phyloP scores from a whole-genome alignment of 2,797 vertebrate species.

The Chaetodon trifasciatus region DNA sequence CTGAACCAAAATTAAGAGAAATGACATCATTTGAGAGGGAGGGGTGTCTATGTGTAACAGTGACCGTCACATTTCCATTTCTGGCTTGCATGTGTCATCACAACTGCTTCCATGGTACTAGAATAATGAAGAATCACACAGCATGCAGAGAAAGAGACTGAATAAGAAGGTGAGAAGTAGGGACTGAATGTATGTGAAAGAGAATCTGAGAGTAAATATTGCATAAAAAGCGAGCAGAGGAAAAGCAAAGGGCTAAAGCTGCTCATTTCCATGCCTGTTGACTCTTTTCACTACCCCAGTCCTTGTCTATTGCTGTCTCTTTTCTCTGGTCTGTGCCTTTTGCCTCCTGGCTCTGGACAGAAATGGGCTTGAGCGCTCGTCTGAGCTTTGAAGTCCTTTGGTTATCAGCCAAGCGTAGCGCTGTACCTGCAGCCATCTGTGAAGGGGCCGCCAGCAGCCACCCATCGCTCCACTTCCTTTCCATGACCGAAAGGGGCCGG shows the following conservation, averaged over 20 bases:
- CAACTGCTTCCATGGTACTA: not conserved
- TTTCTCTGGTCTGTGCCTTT: constrained; percentile 65
- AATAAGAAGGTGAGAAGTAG: constrained; percentile 19
- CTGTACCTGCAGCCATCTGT: constrained; percentile 87
- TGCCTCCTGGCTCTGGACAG: constrained; percentile 75
- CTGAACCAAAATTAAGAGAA: constrained; percentile 7
- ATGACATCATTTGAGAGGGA: constrained; percentile 7
- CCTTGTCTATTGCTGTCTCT: constrained; percentile 56
- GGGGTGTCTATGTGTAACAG: not conserved
- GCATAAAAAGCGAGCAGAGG: not conserved
- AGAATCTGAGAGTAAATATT: constrained; percentile 32
- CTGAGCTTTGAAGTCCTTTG: constrained; percentile 86
- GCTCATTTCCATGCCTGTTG: constrained; percentile 78
- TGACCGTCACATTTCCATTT: constrained; percentile 34
- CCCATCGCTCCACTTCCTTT: constrained; percentile 73
- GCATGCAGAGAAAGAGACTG: constrained; percentile 6
- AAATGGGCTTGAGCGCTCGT: constrained; percentile 76
- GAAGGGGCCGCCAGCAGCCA: constrained; percentile 80
- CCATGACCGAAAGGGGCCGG: constrained; percentile 64
- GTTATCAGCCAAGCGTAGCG: constrained; percentile 83
- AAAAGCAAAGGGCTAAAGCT: constrained; percentile 43
- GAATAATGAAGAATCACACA: constrained; percentile 36
- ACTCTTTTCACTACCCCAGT: constrained; percentile 66
- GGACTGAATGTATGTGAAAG: constrained; percentile 9
- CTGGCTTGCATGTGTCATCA: constrained; percentile 19